Base-by-base conservation (phyloP, 2,888 invertebrate species). In the Mythimna vitellina region DNA sequence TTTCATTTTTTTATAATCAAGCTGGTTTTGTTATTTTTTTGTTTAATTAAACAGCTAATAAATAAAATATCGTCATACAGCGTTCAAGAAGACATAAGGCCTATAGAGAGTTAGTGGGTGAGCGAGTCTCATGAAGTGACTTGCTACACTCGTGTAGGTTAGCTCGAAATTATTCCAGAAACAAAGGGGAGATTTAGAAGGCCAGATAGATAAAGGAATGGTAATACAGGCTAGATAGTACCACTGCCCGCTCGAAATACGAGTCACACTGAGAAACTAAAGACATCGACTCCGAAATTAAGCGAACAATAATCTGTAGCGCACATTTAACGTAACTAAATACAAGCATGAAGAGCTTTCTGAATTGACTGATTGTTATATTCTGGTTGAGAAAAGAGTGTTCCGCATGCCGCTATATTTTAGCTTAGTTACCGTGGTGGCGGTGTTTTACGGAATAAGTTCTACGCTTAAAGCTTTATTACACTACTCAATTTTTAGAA, bases 91-190 rank as follows among this genome's bases (percentile, higher is more conserved):
- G 46, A 76, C n/a, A 42, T 14, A 66, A 64, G n/a, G 14, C 32
- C 63, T 72, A 66, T 76, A 68, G n/a, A 67, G 32, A 71, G 49
- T 49, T 60, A 12, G 78, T 80, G 81, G 61, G 65, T 65, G 74
- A 74, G 53, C 63, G 69, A 74, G 58, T 69, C 76, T 70, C 53
- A 72, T 65, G 62, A 61, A 49, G 54, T 66, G 65, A 76, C 73
- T 68, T 56, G 78, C 69, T 75, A 73, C 56, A 82, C 71, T 74
- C 68, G 80, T 84, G 82, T 76, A 35, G 61, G 76, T 84, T 84
- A 86, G 80, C 73, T 74, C 64, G 67, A 75, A 65, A 75, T 73
- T 72, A 79, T 84, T 78, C 75, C 73, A 84, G 61, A 86, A 60
- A 78, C 72, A 81, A 60, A 66, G 58, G 56, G 67, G 60, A 86